Base-by-base conservation (phyloP, 2,888 invertebrate genomes). In the Papilio protenor region DNA sequence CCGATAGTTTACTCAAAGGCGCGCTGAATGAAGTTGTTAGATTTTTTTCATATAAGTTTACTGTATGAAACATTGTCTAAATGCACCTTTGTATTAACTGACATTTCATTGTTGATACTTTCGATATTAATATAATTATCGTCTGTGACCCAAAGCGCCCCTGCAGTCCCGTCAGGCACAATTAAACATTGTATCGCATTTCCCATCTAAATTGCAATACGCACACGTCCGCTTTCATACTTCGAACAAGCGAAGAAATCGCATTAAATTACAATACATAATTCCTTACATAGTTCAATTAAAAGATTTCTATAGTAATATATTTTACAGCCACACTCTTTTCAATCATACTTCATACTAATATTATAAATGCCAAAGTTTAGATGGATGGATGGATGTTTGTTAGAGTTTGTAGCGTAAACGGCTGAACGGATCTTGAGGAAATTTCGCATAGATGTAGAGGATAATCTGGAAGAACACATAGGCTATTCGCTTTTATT, bases 141-240 rank as follows among this genome's bases (percentile, higher is more conserved):
- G 79, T 78, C 77, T 75, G 79, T 82, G 81, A 79, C 73, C 81
- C 81, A 80, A 82, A 80, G 80, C 78, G 77, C 47, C 16, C 75
- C 70, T 81, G 83, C 83, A 82, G 81, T 82, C 81, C 80, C 80
- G 89, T 90, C 90, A 90, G 83, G 89, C 87, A 87, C 88, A 91
- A 93, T 92, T 92, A 91, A 88, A 85, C 84, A 81, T 81, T 80
- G 81, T 94, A 93, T 93, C 93, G 85, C 85, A 85, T 86, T 88
- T 87, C 88, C 87, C 85, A 94, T 94, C 93, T 92, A 89, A 92
- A 93, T 93, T 92, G 92, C 92, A 91, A 90, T 88, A 87, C 87
- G 87, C 89, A 88, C 89, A 90, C 91, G 91, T 92, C 92, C 93
- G 91, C 90, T 88, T 88, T 85, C 82, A 85, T 86, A 82, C 83